Conservation (phyloP, 2,113 vertebrate genomes). For the Trachemys scripta region DNA sequence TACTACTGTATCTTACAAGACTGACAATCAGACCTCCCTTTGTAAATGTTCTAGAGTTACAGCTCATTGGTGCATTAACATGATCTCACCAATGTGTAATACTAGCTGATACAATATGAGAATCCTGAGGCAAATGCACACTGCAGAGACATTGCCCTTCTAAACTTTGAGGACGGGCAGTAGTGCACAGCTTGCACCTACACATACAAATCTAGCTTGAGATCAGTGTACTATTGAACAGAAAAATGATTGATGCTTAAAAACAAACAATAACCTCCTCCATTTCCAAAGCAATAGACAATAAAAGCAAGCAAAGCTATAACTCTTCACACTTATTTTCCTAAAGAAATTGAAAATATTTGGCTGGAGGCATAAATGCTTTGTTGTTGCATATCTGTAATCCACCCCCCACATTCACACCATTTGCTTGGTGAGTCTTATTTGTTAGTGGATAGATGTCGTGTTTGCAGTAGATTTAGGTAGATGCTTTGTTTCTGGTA, state of each 20-base stretch:
- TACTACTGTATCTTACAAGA: conserved; percentile 33
- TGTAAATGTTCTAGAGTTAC: conserved; percentile 49
- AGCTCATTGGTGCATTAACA: too few species aligned
- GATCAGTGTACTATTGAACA: background rate
- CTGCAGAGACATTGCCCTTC: background rate
- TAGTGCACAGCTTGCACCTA: background rate
- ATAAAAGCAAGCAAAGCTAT: conserved; percentile 35
- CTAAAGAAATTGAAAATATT: conserved; percentile 37
- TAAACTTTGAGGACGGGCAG: background rate
- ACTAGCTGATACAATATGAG: background rate
- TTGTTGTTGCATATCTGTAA: conserved; percentile 30
- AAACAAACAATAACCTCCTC: background rate
- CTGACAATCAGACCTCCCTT: conserved; percentile 43
- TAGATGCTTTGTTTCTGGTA: background rate
- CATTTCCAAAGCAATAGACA: background rate
- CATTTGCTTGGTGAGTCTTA: background rate
- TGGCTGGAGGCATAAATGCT: conserved; percentile 36
- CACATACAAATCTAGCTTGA: background rate
- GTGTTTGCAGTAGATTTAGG: background rate
- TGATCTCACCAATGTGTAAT: conserved; percentile 34
- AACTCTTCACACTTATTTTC: conserved; percentile 19
- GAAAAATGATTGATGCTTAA: accelerated
- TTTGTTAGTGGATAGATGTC: background rate
- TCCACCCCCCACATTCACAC: background rate
- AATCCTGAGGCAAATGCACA: background rate